These are phyloP conservation scores for Dione vanillae DNA, from an alignment of 2,888 invertebrate species.

Conservation along the genomic window DNA sequence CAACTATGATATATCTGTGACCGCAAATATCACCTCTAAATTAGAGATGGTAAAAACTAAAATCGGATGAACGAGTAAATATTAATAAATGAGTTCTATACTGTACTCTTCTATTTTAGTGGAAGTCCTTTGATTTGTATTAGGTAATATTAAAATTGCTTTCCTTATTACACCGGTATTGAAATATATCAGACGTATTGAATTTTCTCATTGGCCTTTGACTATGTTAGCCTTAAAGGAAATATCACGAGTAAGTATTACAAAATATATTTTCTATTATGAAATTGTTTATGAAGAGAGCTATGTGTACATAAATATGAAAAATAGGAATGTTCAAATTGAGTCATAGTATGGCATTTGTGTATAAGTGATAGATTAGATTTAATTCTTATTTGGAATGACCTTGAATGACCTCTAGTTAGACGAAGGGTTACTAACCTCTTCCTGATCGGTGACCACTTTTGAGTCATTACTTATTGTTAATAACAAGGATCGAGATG, in stretches of 20 bases:
- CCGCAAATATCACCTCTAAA: conserved; percentile 29
- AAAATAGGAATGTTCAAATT: not conserved
- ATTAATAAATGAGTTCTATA: conserved; percentile 14
- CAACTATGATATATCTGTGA: conserved; percentile 21
- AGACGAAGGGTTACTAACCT: too few relatives aligned
- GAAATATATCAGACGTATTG: conserved; percentile 27
- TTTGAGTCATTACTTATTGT: too few relatives aligned
- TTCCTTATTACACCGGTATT: conserved; percentile 26
- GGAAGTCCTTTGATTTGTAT: conserved; percentile 52
- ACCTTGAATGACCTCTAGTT: too few relatives aligned
- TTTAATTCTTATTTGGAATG: too few relatives aligned
- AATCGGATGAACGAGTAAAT: conserved; percentile 22
- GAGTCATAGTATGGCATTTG: too few relatives aligned
- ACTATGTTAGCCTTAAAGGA: not conserved
- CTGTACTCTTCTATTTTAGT: conserved; percentile 43
- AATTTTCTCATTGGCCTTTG: conserved; percentile 17
- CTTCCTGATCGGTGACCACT: too few relatives aligned
- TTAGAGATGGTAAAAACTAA: not conserved
- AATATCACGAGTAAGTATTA: conserved; percentile 1
- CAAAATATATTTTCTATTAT: not conserved
- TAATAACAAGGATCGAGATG: too few relatives aligned
- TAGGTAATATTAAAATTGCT: conserved; percentile 59
- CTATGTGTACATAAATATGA: not conserved
- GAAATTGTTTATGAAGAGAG: not conserved
- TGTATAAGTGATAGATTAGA: too few relatives aligned